Percentiles rank a stretch among this genome's conserved stretches.
Conservation (phyloP, 2,113 vertebrate genomes). For the Dasypus novemcinctus region DNA sequence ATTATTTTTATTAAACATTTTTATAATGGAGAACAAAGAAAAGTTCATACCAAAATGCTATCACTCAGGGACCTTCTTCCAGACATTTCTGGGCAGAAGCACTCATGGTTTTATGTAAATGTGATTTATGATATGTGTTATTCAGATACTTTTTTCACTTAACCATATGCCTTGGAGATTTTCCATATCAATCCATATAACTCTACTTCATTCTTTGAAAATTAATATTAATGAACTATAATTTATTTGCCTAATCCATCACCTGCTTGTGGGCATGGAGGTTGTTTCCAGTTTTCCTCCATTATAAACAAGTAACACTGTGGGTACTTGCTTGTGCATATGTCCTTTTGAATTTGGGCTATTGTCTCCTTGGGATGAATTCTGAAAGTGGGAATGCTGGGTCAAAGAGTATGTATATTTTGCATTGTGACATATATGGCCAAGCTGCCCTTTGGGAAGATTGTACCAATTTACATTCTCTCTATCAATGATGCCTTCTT, state of each 20-base stretch:
- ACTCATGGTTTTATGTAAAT: not conserved
- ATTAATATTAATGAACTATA: constrained; percentile 57
- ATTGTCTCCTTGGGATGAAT: not conserved
- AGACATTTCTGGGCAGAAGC: not conserved
- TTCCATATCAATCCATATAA: not conserved
- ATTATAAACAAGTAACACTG: not conserved
- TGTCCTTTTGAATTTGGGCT: not conserved
- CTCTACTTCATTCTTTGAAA: constrained; percentile 49
- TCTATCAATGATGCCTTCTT: not conserved
- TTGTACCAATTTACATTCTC: not conserved
- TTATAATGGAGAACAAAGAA: constrained; percentile 20
- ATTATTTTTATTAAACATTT: not conserved
- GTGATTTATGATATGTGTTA: constrained; percentile 31
- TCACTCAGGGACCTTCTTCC: not conserved
- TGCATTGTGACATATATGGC: not conserved
- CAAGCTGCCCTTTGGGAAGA: constrained; percentile 43
- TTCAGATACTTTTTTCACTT: constrained; percentile 1
- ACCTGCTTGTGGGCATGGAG: not conserved
- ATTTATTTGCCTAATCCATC: constrained; percentile 48
- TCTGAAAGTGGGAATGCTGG: not conserved
- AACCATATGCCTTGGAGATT: constrained; percentile 43
- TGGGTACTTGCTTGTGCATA: not conserved
- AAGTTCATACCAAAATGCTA: not conserved
- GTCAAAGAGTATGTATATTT: not conserved
- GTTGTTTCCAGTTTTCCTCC: not conserved